Evolutionary conservation across 2,113 vertebrate species (phyloP).

Genomic region (Cheirogaleus medius): DNA sequence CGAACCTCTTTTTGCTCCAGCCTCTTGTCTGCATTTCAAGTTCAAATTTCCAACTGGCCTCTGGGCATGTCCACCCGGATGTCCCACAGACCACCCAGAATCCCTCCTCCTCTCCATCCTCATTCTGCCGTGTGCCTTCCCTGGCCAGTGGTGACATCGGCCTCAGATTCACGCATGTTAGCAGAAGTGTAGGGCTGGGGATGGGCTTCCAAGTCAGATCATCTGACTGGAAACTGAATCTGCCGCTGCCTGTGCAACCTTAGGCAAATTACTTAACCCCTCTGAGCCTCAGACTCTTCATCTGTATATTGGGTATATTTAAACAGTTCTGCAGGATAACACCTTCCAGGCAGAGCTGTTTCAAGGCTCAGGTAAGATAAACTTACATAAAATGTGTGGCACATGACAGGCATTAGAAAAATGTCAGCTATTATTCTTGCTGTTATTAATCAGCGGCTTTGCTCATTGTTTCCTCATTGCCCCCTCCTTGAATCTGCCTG

Average conservation of each 20-base stretch:
- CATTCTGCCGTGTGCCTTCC: not conserved
- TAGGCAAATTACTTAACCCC: not conserved
- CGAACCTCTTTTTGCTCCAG: no score
- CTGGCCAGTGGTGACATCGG: rapidly evolving
- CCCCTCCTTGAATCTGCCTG: not conserved
- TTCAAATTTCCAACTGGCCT: not conserved
- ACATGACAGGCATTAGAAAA: not conserved
- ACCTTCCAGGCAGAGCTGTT: not conserved
- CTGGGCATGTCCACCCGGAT: rapidly evolving
- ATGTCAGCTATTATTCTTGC: not conserved
- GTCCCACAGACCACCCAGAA: not conserved
- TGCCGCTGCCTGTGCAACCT: not conserved
- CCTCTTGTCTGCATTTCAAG: not conserved
- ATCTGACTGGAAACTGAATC: not conserved
- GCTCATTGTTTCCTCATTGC: not conserved
- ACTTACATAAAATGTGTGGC: not conserved
- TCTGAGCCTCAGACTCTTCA: not conserved
- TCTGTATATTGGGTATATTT: not conserved
- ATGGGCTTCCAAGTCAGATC: not conserved
- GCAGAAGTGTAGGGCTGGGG: not conserved
- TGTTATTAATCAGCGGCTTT: not conserved
- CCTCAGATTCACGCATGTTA: not conserved
- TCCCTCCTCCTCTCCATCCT: not conserved
- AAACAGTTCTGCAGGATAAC: not conserved
- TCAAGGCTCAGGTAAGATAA: not conserved